phyloP scores from a whole-genome alignment of 1,140 invertebrate species.

The Trachymyrmex cornetzi region DNA sequence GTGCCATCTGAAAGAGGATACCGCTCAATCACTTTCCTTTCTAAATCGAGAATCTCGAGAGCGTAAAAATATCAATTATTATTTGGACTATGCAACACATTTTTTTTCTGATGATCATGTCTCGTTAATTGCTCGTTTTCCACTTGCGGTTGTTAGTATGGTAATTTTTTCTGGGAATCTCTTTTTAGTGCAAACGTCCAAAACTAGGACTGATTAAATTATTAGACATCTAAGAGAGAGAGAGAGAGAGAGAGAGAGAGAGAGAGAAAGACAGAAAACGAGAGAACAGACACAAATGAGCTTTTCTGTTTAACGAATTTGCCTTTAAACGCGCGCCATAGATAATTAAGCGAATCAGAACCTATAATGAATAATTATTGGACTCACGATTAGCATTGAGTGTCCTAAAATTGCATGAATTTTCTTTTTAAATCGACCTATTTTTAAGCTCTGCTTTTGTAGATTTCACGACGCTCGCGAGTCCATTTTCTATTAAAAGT shows the following conservation, averaged over 20 bases:
- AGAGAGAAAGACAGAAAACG: neutral
- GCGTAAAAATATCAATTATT: constrained; percentile 65
- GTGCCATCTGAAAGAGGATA: constrained; percentile 31
- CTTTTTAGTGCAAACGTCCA: constrained; percentile 25
- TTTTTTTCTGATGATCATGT: constrained; percentile 61
- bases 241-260: neutral
- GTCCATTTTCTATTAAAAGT: constrained; percentile 22
- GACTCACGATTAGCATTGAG: neutral
- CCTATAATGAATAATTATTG: constrained; percentile 38
- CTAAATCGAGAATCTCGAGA: constrained; percentile 8
- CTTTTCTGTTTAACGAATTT: constrained; percentile 29
- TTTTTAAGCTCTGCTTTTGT: neutral
- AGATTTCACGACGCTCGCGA: neutral
- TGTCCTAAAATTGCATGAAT: constrained; percentile 13
- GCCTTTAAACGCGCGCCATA: constrained; percentile 8
- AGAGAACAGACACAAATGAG: neutral
- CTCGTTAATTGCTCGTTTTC: constrained; percentile 35
- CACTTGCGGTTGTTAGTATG: constrained; percentile 30
- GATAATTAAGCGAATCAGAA: constrained; percentile 36
- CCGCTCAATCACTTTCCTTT: constrained; percentile 18
- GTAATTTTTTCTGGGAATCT: constrained; percentile 50
- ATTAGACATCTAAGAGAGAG: neutral
- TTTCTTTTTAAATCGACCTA: neutral
- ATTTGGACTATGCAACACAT: constrained; percentile 65
- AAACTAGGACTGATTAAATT: constrained; percentile 41